phyloP scores from a whole-genome alignment of 2,113 vertebrate genomes.

The Gavia stellata region DNA sequence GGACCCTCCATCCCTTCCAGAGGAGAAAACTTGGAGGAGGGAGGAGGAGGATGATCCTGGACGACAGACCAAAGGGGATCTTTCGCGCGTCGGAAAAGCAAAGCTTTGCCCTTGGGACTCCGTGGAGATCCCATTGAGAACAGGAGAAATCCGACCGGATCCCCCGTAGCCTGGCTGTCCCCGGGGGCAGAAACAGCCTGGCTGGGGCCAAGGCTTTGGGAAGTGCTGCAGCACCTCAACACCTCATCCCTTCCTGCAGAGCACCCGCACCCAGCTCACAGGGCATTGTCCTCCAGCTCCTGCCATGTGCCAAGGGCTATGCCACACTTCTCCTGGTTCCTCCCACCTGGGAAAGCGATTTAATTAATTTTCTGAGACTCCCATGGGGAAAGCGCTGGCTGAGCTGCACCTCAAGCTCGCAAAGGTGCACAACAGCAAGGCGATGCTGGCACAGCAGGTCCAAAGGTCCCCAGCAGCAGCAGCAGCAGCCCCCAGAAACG shows the following conservation, averaged over 20 bases:
- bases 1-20: background rate
- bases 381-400: background rate
- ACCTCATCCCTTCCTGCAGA: background rate
- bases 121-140: background rate
- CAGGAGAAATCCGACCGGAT: background rate
- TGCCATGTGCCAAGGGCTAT: background rate
- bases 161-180: background rate
- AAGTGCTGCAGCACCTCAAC: background rate
- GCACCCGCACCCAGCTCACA: background rate
- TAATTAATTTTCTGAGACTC: background rate
- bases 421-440: fast-evolving
- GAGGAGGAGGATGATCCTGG: background rate
- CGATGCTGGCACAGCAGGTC: background rate
- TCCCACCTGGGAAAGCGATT: background rate
- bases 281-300: background rate
- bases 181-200: background rate
- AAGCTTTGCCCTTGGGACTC: background rate
- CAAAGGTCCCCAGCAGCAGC: background rate
- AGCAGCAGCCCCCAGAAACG: background rate
- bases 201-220: background rate
- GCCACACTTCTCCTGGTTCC: background rate
- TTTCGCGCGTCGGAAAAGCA: background rate
- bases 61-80: background rate
- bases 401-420: background rate
- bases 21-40: background rate